These are phyloP conservation scores for Petrosia ficiformis DNA, from an alignment of 37 sponge, comb jelly and placozoan species.

Conservation along the genomic window DNA sequence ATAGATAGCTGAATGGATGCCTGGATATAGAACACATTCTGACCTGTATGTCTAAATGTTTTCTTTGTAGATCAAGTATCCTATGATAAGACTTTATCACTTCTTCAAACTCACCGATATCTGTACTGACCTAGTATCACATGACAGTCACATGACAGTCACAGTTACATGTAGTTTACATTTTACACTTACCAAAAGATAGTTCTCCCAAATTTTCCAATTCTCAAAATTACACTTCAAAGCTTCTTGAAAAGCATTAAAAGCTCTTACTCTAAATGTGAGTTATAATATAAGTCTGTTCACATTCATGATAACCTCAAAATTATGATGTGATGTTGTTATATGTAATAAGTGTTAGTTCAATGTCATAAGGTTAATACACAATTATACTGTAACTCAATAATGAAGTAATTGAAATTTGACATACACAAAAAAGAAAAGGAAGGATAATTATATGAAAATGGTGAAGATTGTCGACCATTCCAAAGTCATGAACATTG, in stretches of 20 bases:
- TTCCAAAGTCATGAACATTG: too few relatives aligned
- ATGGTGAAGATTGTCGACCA: too few relatives aligned
- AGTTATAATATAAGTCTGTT: too few relatives aligned
- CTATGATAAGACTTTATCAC: slow-evolving; percentile 68
- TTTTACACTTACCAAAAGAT: slow-evolving; percentile 59
- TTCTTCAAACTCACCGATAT: slow-evolving; percentile 61
- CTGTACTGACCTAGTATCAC: slow-evolving; percentile 61
- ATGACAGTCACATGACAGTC: neutral
- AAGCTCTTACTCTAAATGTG: slow-evolving; percentile 49
- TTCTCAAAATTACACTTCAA: slow-evolving; percentile 74
- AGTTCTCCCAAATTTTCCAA: slow-evolving; percentile 96
- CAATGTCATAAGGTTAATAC: too few relatives aligned
- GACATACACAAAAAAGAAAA: too few relatives aligned
- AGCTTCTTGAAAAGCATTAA: slow-evolving; percentile 67
- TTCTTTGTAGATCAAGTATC: slow-evolving; percentile 69
- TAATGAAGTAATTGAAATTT: too few relatives aligned
- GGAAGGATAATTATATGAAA: too few relatives aligned
- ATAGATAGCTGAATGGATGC: too few relatives aligned
- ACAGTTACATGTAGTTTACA: neutral
- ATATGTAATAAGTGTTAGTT: neutral
- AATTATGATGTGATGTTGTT: too few relatives aligned
- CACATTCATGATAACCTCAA: too few relatives aligned
- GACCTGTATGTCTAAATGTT: slow-evolving; percentile 72
- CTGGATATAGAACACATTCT: neutral
- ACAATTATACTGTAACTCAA: too few relatives aligned